A percentile compares a stretch with the other conserved stretches of the same genome.
Conservation (phyloP, 2,888 invertebrate genomes). For the Cheilosia vernalis region DNA sequence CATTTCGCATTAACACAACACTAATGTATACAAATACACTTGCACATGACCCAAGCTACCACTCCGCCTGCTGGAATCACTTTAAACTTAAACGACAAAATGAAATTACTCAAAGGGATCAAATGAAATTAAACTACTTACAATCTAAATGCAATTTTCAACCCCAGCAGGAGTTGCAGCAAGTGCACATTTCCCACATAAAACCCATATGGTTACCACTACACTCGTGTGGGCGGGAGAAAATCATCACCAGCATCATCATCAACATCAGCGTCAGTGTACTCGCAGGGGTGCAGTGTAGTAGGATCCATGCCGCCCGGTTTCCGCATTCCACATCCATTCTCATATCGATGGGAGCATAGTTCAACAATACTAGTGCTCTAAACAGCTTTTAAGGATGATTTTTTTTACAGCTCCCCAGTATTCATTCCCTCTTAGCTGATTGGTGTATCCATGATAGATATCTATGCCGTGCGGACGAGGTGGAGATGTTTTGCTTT, state of each 20-base stretch:
- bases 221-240: constrained; percentile 11
- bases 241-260: constrained; percentile 43
- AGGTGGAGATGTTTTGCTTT: constrained; percentile 10
- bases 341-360: constrained; percentile 30
- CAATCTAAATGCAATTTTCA: constrained; percentile 71
- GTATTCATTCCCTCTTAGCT: constrained; percentile 47
- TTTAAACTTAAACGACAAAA: constrained; percentile 68
- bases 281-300: constrained; percentile 1
- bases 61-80: constrained; percentile 37
- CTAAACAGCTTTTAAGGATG: constrained; percentile 58
- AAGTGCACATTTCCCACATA: constrained; percentile 20
- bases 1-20: constrained; percentile 13
- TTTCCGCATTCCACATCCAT: constrained; percentile 17
- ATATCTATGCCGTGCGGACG: background rate
- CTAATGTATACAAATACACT: constrained; percentile 1
- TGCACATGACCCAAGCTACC: constrained; percentile 9
- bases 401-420: background rate
- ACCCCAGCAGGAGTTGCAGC: constrained; percentile 38
- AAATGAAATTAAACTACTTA: constrained; percentile 73
- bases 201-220: constrained; percentile 20
- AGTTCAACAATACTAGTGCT: constrained; percentile 61
- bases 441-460: constrained; percentile 47
- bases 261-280: constrained; percentile 6
- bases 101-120: constrained; percentile 71
- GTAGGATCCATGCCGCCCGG: background rate